Evolutionary conservation across 1,140 invertebrate genomes (phyloP).

Genomic region (Magallana angulata): DNA sequence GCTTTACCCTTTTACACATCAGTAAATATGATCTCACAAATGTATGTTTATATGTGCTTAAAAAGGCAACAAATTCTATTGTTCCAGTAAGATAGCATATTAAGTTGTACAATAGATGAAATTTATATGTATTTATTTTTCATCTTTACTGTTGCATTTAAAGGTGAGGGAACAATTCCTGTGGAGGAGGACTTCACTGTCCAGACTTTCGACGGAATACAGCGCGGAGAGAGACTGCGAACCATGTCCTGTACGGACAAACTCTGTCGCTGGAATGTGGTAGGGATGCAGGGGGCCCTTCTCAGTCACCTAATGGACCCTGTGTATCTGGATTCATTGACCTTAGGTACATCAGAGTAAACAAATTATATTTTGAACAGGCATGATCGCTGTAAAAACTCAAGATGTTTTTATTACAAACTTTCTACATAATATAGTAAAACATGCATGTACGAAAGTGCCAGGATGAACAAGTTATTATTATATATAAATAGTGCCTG

Average conservation of each 20-base stretch:
- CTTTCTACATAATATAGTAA: too few relatives aligned
- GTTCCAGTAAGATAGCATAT: too few relatives aligned
- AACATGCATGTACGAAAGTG: too few relatives aligned
- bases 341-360: conserved; percentile 67
- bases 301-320: conserved; percentile 78
- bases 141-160: conserved; percentile 69
- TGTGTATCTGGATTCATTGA: conserved; percentile 76
- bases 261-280: conserved; percentile 78
- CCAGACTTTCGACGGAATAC: conserved; percentile 81
- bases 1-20: too few relatives aligned
- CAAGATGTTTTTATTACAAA: too few relatives aligned
- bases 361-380: too few relatives aligned
- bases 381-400: too few relatives aligned
- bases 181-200: conserved; percentile 81
- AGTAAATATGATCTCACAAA: too few relatives aligned
- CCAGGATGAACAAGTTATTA: too few relatives aligned
- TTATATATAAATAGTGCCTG: too few relatives aligned
- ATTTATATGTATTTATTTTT: not conserved
- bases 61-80: not conserved
- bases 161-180: conserved; percentile 97
- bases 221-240: conserved; percentile 77
- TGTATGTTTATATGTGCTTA: too few relatives aligned
- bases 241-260: conserved; percentile 81
- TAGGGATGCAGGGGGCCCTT: conserved; percentile 79
- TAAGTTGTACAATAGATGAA: too few relatives aligned